These are phyloP conservation scores for Otis tarda DNA, from an alignment of 2,113 vertebrate species.

Conservation along the genomic window DNA sequence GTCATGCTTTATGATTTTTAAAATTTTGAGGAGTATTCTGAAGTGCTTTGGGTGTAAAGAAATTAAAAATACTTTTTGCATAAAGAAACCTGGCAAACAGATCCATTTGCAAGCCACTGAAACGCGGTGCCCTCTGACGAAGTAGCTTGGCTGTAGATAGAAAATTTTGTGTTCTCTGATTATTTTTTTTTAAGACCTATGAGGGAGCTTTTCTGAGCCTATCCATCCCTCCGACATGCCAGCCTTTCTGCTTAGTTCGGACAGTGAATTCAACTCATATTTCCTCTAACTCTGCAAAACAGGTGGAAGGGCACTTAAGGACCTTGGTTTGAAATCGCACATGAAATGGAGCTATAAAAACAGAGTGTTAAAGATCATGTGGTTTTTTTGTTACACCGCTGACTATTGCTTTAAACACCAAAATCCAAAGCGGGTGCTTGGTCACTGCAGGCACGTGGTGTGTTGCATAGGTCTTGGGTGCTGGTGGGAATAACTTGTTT, in stretches of 20 bases:
- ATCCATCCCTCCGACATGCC: neutral
- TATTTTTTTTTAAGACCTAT: neutral
- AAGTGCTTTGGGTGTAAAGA: neutral
- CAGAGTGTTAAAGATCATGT: rapidly evolving
- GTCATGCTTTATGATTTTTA: neutral
- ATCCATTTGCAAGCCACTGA: neutral
- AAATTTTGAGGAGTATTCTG: neutral
- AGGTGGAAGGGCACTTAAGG: neutral
- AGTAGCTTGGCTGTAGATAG: neutral
- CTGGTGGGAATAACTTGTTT: neutral
- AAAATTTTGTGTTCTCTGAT: neutral
- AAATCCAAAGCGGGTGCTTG: neutral
- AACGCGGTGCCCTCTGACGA: neutral
- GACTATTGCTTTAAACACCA: neutral
- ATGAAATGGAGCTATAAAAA: neutral
- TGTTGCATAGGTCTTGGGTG: neutral
- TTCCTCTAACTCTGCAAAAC: neutral
- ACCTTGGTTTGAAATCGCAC: neutral
- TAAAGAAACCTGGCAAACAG: neutral
- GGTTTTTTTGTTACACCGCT: neutral
- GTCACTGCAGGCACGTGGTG: rapidly evolving
- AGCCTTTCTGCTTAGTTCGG: neutral
- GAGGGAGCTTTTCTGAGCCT: neutral
- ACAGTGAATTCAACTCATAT: neutral
- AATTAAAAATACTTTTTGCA: neutral